Evolutionary conservation across 1,140 invertebrate species (phyloP).

Genomic region (Protaetia brevitarsis): DNA sequence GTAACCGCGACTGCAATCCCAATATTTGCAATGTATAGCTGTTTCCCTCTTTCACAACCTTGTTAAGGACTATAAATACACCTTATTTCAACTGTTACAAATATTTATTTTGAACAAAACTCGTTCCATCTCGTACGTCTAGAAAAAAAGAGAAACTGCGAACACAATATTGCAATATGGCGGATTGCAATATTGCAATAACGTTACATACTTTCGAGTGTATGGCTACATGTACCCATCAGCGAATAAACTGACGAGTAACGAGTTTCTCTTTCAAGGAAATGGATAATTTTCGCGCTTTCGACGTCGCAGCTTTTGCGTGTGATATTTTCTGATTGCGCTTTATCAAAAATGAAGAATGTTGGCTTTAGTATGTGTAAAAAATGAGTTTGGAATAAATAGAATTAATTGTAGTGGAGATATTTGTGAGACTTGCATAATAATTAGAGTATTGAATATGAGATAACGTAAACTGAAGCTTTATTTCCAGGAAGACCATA

Average conservation of each 20-base stretch:
- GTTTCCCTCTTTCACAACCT: neutral
- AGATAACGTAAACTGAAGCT: too few relatives aligned
- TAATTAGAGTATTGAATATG: too few relatives aligned
- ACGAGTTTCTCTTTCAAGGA: neutral
- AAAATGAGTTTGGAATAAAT: too few relatives aligned
- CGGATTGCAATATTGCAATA: slow-evolving; percentile 2
- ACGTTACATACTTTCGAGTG: neutral
- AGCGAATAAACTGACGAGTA: neutral
- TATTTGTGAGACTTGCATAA: too few relatives aligned
- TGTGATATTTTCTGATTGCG: too few relatives aligned
- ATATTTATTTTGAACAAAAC: slow-evolving; percentile 17
- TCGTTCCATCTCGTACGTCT: neutral
- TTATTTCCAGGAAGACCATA: too few relatives aligned
- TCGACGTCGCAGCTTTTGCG: too few relatives aligned
- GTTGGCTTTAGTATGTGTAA: too few relatives aligned
- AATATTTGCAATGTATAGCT: neutral
- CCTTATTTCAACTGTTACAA: slow-evolving; percentile 14
- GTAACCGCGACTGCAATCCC: too few relatives aligned
- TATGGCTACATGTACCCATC: neutral
- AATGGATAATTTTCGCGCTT: too few relatives aligned
- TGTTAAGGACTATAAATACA: neutral
- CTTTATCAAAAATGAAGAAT: too few relatives aligned
- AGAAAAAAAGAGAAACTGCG: neutral
- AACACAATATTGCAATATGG: slow-evolving; percentile 3
- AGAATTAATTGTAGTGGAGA: too few relatives aligned